Conservation (phyloP, 2,113 vertebrate species). For the Semnornis frantzii region DNA sequence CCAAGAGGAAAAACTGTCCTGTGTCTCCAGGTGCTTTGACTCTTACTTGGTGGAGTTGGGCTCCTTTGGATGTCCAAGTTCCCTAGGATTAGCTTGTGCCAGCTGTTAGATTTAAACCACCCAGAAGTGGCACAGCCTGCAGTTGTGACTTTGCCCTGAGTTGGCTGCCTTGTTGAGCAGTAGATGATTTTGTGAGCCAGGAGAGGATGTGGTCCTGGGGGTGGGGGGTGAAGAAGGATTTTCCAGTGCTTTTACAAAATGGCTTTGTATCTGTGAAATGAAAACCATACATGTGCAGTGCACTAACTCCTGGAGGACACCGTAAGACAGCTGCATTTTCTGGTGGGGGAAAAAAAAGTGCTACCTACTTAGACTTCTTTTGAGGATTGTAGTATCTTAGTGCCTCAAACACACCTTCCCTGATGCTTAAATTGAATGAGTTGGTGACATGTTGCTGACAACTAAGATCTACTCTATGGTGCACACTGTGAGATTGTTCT, state of each 20-base stretch:
- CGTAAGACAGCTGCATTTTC: background rate
- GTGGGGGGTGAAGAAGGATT: background rate
- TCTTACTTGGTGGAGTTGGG: constrained; percentile 26
- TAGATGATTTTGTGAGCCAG: constrained; percentile 26
- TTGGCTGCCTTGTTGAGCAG: background rate
- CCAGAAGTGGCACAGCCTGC: background rate
- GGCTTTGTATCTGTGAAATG: background rate
- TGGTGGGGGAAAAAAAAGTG: background rate
- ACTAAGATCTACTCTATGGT: background rate
- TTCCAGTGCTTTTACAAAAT: background rate
- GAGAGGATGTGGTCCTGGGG: constrained; percentile 50
- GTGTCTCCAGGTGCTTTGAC: constrained; percentile 61
- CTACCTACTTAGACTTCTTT: background rate
- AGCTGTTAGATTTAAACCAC: background rate
- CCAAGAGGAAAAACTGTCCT: constrained; percentile 60
- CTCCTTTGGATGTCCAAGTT: constrained; percentile 39
- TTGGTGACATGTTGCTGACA: background rate
- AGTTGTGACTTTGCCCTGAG: background rate
- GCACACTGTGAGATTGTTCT: background rate
- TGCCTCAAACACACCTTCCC: background rate
- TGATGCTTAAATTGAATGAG: background rate
- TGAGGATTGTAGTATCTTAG: background rate
- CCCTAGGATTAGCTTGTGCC: constrained; percentile 2
- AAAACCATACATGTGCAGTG: background rate
- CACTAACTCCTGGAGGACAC: background rate